Conservation (phyloP, 2,888 invertebrate genomes). For the Hydraecia micacea region DNA sequence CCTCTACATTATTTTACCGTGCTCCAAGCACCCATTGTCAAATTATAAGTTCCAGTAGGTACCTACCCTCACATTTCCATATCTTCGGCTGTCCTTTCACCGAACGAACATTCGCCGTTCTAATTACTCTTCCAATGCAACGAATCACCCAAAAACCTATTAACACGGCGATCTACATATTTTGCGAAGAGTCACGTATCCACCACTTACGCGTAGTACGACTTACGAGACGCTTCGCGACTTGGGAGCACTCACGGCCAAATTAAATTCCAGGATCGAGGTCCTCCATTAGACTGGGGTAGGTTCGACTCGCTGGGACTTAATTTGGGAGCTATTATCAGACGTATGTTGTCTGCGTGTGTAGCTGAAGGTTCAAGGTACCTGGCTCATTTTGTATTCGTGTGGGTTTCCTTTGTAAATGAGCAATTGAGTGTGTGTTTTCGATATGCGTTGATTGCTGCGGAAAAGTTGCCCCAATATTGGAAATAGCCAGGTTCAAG, state of each 20-base stretch:
- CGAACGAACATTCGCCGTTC: background rate
- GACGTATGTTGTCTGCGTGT: background rate
- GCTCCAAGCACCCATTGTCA: background rate
- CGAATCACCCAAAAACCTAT: slow-evolving; percentile 1
- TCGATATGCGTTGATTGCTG: background rate
- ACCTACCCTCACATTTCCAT: background rate
- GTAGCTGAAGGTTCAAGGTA: background rate
- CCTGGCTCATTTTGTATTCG: background rate
- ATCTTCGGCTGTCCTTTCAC: background rate
- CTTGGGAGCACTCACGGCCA: slow-evolving; percentile 42
- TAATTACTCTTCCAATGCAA: background rate
- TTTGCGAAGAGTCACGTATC: slow-evolving; percentile 38
- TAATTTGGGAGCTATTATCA: slow-evolving; percentile 46
- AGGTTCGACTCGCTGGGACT: slow-evolving; percentile 24
- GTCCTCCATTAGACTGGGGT: slow-evolving; percentile 35
- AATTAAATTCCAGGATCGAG: slow-evolving; percentile 55
- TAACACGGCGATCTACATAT: slow-evolving; percentile 29
- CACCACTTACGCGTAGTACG: slow-evolving; percentile 12
- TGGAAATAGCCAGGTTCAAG: too few relatives aligned
- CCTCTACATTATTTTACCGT: background rate
- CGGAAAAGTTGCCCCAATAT: background rate
- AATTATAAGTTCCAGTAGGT: background rate
- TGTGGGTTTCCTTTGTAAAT: slow-evolving; percentile 3
- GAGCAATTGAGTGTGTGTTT: background rate
- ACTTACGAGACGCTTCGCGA: slow-evolving; percentile 12